These are phyloP conservation scores for Bellardia pandia DNA, from an alignment of 2,888 invertebrate species.

Conservation along the genomic window DNA sequence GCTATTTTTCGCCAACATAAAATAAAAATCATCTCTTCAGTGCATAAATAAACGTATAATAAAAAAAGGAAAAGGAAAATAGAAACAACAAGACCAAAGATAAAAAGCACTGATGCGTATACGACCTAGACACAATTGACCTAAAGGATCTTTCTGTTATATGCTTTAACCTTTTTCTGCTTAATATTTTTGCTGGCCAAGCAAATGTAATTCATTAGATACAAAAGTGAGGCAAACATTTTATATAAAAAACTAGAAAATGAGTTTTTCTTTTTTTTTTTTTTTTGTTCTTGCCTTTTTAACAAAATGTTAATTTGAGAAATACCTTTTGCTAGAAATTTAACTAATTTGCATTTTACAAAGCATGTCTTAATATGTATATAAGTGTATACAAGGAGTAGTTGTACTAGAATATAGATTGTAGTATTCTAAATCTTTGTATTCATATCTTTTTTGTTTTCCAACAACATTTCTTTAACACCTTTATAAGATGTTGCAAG, in stretches of 20 bases:
- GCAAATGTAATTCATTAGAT: conserved; percentile 18
- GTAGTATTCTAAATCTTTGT: neutral
- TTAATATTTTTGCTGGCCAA: conserved; percentile 12
- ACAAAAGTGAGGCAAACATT: neutral
- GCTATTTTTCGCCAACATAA: neutral
- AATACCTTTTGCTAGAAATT: conserved; percentile 11
- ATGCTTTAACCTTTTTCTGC: neutral
- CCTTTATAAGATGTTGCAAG: neutral
- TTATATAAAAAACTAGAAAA: neutral
- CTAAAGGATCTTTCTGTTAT: conserved; percentile 31
- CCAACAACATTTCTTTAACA: neutral
- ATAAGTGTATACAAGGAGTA: neutral
- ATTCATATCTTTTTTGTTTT: neutral
- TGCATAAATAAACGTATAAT: neutral
- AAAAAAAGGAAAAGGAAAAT: neutral
- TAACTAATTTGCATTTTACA: conserved; percentile 13
- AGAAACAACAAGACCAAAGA: neutral
- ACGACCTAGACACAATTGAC: conserved; percentile 41
- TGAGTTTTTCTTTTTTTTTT: neutral
- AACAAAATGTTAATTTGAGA: conserved; percentile 9
- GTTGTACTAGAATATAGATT: neutral
- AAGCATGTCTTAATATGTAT: neutral
- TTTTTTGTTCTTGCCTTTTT: neutral
- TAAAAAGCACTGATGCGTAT: conserved; percentile 33
- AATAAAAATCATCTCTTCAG: neutral